These are phyloP conservation scores for Albula goreensis DNA, from an alignment of 2,113 vertebrate species.

Conservation along the genomic window DNA sequence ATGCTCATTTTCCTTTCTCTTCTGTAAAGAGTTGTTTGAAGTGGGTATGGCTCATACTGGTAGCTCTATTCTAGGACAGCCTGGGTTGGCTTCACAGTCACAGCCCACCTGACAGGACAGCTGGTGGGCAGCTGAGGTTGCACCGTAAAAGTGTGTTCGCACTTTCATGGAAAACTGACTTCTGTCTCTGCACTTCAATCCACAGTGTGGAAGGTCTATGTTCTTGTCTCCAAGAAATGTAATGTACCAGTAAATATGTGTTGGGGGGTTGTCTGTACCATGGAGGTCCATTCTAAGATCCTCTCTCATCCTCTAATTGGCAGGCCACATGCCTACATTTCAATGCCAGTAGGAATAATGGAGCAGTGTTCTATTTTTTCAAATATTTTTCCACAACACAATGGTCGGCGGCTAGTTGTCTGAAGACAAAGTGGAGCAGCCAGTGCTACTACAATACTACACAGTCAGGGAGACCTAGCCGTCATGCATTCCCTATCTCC, in stretches of 20 bases:
- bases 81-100: constrained; percentile 96
- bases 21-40: not conserved
- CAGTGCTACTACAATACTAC: not conserved
- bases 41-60: constrained; percentile 69
- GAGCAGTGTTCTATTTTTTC: no score
- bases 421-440: no score
- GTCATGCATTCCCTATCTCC: not conserved
- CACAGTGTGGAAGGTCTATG: no score
- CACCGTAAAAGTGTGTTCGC: constrained; percentile 77
- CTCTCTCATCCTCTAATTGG: no score
- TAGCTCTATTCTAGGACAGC: constrained; percentile 92
- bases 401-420: no score
- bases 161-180: not conserved
- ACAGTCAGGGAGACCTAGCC: not conserved
- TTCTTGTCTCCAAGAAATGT: no score
- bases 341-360: no score
- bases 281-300: no score
- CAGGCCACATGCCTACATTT: no score
- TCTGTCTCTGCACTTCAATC: not conserved
- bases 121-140: constrained; percentile 93
- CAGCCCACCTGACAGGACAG: constrained; percentile 98
- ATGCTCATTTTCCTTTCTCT: not conserved
- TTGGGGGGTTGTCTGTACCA: no score
- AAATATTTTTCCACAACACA: no score
- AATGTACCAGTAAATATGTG: no score